A percentile compares a stretch with the other conserved stretches of the same genome.
phyloP scores from a whole-genome alignment of 1,140 invertebrate species.

The Macrocentrus cingulum region DNA sequence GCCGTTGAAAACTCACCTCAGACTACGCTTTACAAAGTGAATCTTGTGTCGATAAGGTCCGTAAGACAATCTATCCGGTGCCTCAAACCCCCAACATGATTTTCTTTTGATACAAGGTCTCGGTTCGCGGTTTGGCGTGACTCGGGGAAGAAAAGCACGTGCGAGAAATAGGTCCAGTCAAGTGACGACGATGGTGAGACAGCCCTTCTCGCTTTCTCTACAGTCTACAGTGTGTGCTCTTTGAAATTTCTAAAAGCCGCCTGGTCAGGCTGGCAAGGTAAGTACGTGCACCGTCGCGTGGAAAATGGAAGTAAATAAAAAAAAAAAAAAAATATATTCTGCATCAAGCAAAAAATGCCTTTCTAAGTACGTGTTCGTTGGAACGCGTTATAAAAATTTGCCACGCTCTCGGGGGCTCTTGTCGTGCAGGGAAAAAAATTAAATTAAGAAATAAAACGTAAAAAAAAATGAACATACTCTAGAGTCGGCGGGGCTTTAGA shows the following conservation, averaged over 20 bases:
- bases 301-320: conserved; percentile 28
- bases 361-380: conserved; percentile 16
- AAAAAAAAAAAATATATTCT: conserved; percentile 26
- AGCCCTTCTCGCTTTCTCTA: neutral
- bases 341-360: conserved; percentile 14
- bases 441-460: conserved; percentile 6
- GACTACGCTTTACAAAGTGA: too few species aligned
- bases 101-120: too few species aligned
- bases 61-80: too few species aligned
- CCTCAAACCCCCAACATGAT: too few species aligned
- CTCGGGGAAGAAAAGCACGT: too few species aligned
- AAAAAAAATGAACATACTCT: too few species aligned
- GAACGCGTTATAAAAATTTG: conserved; percentile 27
- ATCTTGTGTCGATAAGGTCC: too few species aligned
- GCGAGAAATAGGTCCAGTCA: too few species aligned
- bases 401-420: conserved; percentile 3
- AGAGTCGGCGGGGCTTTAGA: too few species aligned
- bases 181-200: conserved; percentile 14
- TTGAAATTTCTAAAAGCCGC: conserved; percentile 52
- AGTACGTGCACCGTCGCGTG: conserved; percentile 17
- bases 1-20: too few species aligned
- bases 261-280: conserved; percentile 34
- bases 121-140: too few species aligned
- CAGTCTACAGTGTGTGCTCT: conserved; percentile 31
- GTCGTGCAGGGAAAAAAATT: conserved; percentile 6